Evolutionary conservation across 2,888 invertebrate genomes (phyloP), one percentile per base, ranked within the genome.

Genomic region (Morpho deidamia): DNA sequence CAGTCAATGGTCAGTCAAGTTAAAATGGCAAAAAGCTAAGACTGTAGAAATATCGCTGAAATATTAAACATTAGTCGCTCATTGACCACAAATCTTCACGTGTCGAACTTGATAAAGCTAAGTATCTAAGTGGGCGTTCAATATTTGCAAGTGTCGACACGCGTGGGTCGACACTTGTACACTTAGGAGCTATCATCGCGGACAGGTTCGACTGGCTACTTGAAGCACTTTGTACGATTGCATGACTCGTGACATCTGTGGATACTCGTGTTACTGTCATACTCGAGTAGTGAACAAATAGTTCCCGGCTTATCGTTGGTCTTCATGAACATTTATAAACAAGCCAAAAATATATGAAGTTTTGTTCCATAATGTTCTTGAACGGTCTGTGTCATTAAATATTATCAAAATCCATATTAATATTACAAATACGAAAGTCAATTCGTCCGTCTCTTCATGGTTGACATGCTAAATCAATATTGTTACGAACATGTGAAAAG

Each of bases 171-270:
- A 60, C 61, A 61, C 57, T 58, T 51, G 38, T 8, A 43, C 23
- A 60, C 61, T 61, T 55, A 46, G 45, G 14, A 48, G 59, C 59
- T 61, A 59, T 61, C 62, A 61, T 57, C 58, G 44, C 51, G 42
- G 53, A 63, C 61, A 59, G 57, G 64, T 65, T 58, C 56, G 53
- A 43, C 58, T 58, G 53, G 64, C 65, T 67, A 59, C 69, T 63
- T 64, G 62, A 68, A 68, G 65, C 58, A 56, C 61, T 65, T 55
- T 58, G 45, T 45, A 58, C 51, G 53, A 58, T 63, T 55, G 61
- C 55, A 55, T 58, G 55, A 60, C 59, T 59, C 39, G 62, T 59
- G 60, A 61, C 58, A 46, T 53, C 44, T 48, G 47, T 34, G 33
- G 58, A 55, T 58, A 52, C 45, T 55, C 39, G 47, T 49, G 51